A percentile compares a stretch with the other conserved stretches of the same genome.
These are phyloP conservation scores for Lethrus apterus DNA, from an alignment of 1,140 invertebrate species.

Conservation along the genomic window DNA sequence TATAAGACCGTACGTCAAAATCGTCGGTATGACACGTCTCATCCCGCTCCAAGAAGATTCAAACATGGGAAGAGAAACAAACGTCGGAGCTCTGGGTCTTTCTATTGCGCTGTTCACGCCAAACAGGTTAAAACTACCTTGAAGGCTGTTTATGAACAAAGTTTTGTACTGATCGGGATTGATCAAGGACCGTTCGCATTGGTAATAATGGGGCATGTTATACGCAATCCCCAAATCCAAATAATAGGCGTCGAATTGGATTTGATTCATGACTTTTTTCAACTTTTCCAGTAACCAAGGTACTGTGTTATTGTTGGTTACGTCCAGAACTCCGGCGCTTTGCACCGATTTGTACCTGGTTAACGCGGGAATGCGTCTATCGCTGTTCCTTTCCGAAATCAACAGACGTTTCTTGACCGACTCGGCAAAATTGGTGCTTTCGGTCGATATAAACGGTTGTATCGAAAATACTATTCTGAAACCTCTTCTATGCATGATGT, in stretches of 20 bases:
- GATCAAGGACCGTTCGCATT: conserved; percentile 59
- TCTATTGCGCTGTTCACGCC: conserved; percentile 76
- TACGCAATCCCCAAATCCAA: conserved; percentile 83
- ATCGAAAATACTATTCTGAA: conserved; percentile 78
- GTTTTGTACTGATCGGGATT: conserved; percentile 79
- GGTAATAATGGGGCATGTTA: conserved; percentile 79
- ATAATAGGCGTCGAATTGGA: conserved; percentile 82
- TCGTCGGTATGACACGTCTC: conserved; percentile 75
- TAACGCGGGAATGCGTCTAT: conserved; percentile 64
- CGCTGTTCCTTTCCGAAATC: conserved; percentile 63
- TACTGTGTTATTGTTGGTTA: conserved; percentile 70
- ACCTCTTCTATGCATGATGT: conserved; percentile 72
- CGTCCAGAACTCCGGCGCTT: conserved; percentile 74
- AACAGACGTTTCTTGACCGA: conserved; percentile 63
- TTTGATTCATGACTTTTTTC: conserved; percentile 58
- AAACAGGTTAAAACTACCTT: conserved; percentile 60
- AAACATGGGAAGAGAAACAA: conserved; percentile 79
- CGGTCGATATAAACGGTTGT: conserved; percentile 80
- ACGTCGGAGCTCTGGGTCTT: conserved; percentile 74
- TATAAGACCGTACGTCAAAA: conserved; percentile 74
- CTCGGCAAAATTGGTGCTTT: conserved; percentile 70
- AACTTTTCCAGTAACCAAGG: conserved; percentile 76
- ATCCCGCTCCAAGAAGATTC: conserved; percentile 84
- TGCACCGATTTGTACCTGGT: conserved; percentile 67
- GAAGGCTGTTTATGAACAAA: conserved; percentile 57